Conservation (phyloP, 2,888 invertebrate species). For the Lycia hirtaria region DNA sequence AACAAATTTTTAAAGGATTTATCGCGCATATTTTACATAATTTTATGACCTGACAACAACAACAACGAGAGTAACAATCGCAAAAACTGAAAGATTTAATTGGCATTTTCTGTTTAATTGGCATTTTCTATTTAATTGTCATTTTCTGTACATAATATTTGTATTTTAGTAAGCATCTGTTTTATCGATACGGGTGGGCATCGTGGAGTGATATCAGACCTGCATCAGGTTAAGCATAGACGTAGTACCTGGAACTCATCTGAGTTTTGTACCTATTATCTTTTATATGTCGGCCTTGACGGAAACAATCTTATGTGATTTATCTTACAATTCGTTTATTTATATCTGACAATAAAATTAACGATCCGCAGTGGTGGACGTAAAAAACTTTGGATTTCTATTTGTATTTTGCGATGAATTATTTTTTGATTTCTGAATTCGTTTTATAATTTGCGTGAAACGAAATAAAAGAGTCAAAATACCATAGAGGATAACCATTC, state of each 20-base stretch:
- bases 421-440: conserved; percentile 42
- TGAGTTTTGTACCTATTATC: conserved; percentile 47
- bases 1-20: no score
- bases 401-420: conserved; percentile 45
- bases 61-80: no score
- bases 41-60: no score
- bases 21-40: no score
- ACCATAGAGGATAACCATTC: conserved; percentile 38
- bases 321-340: conserved; percentile 58
- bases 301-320: conserved; percentile 52
- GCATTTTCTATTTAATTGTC: no score
- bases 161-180: no score
- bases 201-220: background rate
- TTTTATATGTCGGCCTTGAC: conserved; percentile 48
- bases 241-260: conserved; percentile 45
- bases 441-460: conserved; percentile 42
- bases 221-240: conserved; percentile 35
- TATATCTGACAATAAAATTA: conserved; percentile 59
- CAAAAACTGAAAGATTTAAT: no score
- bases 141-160: no score
- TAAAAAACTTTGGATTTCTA: conserved; percentile 52
- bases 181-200: background rate
- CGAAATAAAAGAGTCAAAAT: conserved; percentile 35
- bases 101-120: no score
- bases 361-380: conserved; percentile 52